Base-by-base conservation (phyloP, 1,140 invertebrate species). In the Drosophila kurseongensis region DNA sequence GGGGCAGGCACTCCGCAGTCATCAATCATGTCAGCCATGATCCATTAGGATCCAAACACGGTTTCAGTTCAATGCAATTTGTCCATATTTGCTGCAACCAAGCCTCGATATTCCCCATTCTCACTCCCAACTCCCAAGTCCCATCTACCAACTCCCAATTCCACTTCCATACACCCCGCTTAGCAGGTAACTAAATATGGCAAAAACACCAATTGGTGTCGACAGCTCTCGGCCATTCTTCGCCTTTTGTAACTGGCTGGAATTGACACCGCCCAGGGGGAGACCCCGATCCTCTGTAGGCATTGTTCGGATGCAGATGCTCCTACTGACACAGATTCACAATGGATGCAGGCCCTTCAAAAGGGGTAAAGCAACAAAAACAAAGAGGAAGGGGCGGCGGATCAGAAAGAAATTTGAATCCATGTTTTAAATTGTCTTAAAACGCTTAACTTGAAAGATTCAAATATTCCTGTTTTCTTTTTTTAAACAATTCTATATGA, bases 121-220 rank as follows among this genome's bases (percentile, higher is more conserved):
- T n/a, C 27, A 50, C 13, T 45, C 27, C 29, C 47, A 23, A 12
- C 52, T 35, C 16, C 52, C 18, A 18, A 59, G 3, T 27, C 48
- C 8, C 18, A 18, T 18, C 18, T 18, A 18, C 29, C 47, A 23
- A 12, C 52, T 35, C 32, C 52, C 18, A 18, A 59, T 6, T 27
- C 48, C 8, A 3, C 2, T 36, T 40, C 47, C 60, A 18, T 32
- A n/a, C 16, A 4, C 52, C 41, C 35, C 45, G 36, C 7, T 13
- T 14, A 23, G 59, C 36, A 62, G 52, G 82, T 81, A 86, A 81
- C 81, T 85, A 75, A 86, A 85, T 86, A 85, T 85, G 81, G 81
- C 60, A 69, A 81, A 66, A 75, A 57, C 72, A 48, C 72, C 48
- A 66, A 75, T 75, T 75, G 73, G 73, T 66, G 72, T 44, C 72